Evolutionary conservation across 64 coral and sea anemone genomes (phyloP).

Genomic region (Dendronephthya gigantea): DNA sequence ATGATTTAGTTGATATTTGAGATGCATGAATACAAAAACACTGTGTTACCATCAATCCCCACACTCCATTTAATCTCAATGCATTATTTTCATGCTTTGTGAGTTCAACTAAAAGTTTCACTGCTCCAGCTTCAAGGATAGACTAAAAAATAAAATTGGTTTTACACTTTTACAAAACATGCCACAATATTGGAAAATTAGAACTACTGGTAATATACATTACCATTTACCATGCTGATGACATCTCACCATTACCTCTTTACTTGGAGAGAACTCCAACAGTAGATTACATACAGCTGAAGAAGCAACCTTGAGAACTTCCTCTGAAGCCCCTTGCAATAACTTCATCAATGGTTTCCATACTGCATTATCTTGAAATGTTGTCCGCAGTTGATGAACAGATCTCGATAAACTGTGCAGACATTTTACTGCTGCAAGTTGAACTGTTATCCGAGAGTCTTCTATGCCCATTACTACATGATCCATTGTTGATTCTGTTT

Average conservation of each 20-base stretch:
- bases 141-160: slow-evolving; percentile 49
- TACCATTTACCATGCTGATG: too few relatives aligned
- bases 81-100: slow-evolving; percentile 60
- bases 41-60: slow-evolving; percentile 78
- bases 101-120: slow-evolving; percentile 62
- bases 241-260: slow-evolving; percentile 60
- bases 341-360: slow-evolving; percentile 97
- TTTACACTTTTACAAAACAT: too few relatives aligned
- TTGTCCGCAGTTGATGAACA: slow-evolving; percentile 85
- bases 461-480: slow-evolving; percentile 92
- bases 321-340: slow-evolving; percentile 70
- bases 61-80: slow-evolving; percentile 80
- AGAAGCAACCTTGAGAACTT: slow-evolving; percentile 87
- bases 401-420: slow-evolving; percentile 93
- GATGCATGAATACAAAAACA: background rate
- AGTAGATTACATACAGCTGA: slow-evolving; percentile 94
- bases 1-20: background rate
- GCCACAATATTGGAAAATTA: too few relatives aligned
- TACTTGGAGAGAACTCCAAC: slow-evolving; percentile 90
- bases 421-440: slow-evolving; percentile 85
- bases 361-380: slow-evolving; percentile 89
- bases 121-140: slow-evolving; percentile 86
- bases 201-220: too few relatives aligned
- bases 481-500: slow-evolving; percentile 83
- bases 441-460: slow-evolving; percentile 64